Percentiles rank a stretch among this genome's conserved stretches.
Evolutionary conservation across 1,140 invertebrate genomes (phyloP).

Genomic region (Argopecten irradians): DNA sequence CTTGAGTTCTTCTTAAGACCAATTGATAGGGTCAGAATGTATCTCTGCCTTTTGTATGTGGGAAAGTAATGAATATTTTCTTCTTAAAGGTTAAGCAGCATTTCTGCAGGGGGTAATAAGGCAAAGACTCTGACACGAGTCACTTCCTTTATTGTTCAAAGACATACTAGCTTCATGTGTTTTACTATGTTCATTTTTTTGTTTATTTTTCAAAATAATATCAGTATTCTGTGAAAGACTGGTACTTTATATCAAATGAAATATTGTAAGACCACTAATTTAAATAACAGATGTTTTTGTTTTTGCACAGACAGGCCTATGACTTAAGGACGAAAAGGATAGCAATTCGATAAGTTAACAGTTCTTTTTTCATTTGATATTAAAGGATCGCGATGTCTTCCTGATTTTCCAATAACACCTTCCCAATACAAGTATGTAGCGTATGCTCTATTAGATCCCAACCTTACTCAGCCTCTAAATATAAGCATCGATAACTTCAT

Average conservation of each 20-base stretch:
- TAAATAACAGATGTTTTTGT: too few species aligned
- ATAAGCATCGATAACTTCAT: neutral
- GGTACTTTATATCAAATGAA: too few species aligned
- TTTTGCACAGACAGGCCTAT: too few species aligned
- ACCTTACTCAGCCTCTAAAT: neutral
- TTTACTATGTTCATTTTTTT: too few species aligned
- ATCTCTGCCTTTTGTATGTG: slow-evolving; percentile 9
- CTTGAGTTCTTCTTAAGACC: neutral
- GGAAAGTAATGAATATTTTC: slow-evolving; percentile 16
- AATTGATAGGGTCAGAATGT: slow-evolving; percentile 16
- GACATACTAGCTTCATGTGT: neutral
- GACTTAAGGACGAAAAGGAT: too few species aligned
- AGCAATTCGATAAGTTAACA: neutral
- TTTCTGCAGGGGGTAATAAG: neutral
- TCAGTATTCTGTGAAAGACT: too few species aligned
- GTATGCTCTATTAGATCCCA: neutral
- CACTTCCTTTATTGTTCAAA: neutral
- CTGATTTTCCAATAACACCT: neutral
- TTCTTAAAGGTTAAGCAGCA: slow-evolving; percentile 17
- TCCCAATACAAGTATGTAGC: neutral
- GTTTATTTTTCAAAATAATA: too few species aligned
- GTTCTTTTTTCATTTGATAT: neutral
- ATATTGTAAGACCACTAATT: too few species aligned
- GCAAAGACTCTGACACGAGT: neutral
- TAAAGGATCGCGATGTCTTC: neutral